Evolutionary conservation across 2,888 invertebrate species (phyloP), one percentile per base, ranked within the genome.

Genomic region (Polydrusus tereticollis): DNA sequence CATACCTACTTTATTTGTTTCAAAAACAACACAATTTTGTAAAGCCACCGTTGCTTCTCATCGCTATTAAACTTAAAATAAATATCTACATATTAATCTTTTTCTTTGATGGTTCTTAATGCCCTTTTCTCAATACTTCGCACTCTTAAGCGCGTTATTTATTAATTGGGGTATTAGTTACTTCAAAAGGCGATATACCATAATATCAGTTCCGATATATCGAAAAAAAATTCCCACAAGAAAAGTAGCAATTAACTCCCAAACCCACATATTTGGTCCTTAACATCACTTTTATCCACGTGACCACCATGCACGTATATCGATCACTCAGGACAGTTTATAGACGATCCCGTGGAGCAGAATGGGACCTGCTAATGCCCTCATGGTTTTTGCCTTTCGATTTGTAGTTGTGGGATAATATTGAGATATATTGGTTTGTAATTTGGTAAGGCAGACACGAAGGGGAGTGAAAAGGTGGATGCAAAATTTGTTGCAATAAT

Each of bases 251-350:
- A 74, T 68, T 74, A 76, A 71, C 52, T 50, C 38, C 43, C 74
- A 33, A 69, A 69, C 68, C 58, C 76, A 69, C 55, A 70, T 50
- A 60, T 66, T 67, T 59, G 33, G 23, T 66, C 18, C 50, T 69
- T 41, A 50, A 29, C 52, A 41, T 41, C 16, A 29, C n/a, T 47
- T 67, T 26, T 57, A 73, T 73, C 73, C 73, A 73, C 73, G 73
- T 70, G 73, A 73, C 73, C 73, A 70, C 69, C 73, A 73, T 72
- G n/a, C n/a, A n/a, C n/a, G 58, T 67, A 52, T 73, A 69, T 73
- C 64, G 72, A 69, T 73, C 72, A 73, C 64, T 58, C 23, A 3
- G 43, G 64, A 41, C 16, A 16, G 55, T 55, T 26, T 16, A 50
- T 20, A 55, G 63, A 14, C 41, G 21, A 29, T 29, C 71, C 66